These are phyloP conservation scores for Apamea epomidion DNA, from an alignment of 2,888 invertebrate species.

Conservation along the genomic window DNA sequence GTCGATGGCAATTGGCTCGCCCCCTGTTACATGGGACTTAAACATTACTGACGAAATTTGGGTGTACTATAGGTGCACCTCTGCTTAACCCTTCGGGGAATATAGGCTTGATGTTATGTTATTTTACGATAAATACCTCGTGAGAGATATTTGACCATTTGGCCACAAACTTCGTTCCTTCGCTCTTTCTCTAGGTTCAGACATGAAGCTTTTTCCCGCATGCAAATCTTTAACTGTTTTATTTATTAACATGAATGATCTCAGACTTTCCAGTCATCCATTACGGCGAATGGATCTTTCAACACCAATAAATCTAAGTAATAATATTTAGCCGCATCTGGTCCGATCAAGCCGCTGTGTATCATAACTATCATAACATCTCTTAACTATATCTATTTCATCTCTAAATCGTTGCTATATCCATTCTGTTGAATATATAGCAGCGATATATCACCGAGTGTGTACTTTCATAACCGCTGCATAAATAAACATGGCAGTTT, in stretches of 20 bases:
- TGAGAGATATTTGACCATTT: neutral
- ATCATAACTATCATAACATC: constrained; percentile 10
- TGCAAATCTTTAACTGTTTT: neutral
- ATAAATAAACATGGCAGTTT: constrained; percentile 41
- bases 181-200: neutral
- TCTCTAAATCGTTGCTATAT: neutral
- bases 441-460: neutral
- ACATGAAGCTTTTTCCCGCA: neutral
- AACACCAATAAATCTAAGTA: neutral
- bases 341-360: neutral
- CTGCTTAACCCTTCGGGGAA: too few relatives aligned
- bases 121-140: neutral
- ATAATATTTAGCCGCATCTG: neutral
- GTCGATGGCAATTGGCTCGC: neutral
- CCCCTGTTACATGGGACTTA: neutral
- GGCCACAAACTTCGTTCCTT: neutral
- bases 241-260: neutral
- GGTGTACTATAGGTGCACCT: too few relatives aligned
- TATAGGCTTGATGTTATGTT: too few relatives aligned
- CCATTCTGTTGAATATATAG: neutral
- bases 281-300: constrained; percentile 2
- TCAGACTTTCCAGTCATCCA: neutral
- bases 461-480: constrained; percentile 28
- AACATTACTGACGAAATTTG: neutral
- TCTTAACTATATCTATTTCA: neutral